These are phyloP conservation scores for Sturnira hondurensis DNA, from an alignment of 2,113 vertebrate genomes.

Conservation along the genomic window DNA sequence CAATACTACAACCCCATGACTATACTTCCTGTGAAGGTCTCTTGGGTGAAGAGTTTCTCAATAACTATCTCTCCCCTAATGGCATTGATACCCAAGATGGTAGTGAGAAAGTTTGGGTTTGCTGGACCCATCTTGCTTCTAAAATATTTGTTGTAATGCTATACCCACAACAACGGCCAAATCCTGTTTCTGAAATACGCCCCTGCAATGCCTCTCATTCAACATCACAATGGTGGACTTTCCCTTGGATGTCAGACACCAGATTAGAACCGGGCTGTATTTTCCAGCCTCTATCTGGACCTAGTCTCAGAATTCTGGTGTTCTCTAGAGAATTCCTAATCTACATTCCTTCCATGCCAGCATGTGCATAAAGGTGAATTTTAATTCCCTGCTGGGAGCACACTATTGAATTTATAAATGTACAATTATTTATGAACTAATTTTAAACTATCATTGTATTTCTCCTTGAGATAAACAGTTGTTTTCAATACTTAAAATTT, in stretches of 20 bases:
- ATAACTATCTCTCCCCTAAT: neutral
- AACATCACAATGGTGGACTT: neutral
- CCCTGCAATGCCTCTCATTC: too few species aligned
- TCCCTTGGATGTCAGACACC: neutral
- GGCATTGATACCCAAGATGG: neutral
- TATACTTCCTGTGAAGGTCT: neutral
- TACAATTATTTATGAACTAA: constrained; percentile 12
- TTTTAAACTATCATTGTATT: constrained; percentile 22
- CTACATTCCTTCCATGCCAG: neutral
- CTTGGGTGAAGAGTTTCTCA: neutral
- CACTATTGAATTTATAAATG: constrained; percentile 16
- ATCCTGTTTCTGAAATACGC: neutral
- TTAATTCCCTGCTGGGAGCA: neutral
- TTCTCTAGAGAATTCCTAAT: neutral
- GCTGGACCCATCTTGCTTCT: neutral
- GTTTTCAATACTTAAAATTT: constrained; percentile 23
- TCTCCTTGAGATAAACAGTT: neutral
- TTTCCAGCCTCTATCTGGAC: neutral
- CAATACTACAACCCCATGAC: neutral
- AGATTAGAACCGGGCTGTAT: neutral
- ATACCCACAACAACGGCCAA: neutral
- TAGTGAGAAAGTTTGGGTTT: neutral
- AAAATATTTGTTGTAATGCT: neutral
- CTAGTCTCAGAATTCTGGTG: neutral
- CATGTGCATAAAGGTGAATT: neutral